Evolutionary conservation across 2,888 invertebrate species (phyloP).

Genomic region (Platypus cylindrus): DNA sequence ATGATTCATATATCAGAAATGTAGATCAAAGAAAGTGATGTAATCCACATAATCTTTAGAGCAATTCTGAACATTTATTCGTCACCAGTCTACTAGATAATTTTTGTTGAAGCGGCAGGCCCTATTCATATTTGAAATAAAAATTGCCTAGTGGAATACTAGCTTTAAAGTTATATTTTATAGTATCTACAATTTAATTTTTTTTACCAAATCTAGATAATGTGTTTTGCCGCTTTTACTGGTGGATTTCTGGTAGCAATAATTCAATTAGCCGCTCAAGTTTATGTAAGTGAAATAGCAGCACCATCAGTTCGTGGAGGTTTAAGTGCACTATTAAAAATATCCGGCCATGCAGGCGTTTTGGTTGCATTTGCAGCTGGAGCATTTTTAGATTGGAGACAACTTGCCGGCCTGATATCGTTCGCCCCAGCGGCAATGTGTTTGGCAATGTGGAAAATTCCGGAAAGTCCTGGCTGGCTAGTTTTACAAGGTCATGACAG

Average conservation of each 20-base stretch:
- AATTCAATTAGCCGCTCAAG: slow-evolving; percentile 37
- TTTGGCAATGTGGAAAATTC: slow-evolving; percentile 63
- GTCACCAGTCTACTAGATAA: no score
- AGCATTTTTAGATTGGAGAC: slow-evolving; percentile 72
- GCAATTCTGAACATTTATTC: no score
- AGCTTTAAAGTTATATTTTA: no score
- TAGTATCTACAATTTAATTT: background rate
- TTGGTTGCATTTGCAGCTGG: slow-evolving; percentile 74
- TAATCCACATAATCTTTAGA: no score
- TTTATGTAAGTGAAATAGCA: slow-evolving; percentile 86
- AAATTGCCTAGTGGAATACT: no score
- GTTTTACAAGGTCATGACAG: slow-evolving; percentile 64
- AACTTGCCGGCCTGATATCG: slow-evolving; percentile 68
- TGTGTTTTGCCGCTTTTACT: slow-evolving; percentile 73
- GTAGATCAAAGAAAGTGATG: no score
- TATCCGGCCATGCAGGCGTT: slow-evolving; percentile 75
- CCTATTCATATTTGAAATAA: no score
- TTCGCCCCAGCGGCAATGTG: slow-evolving; percentile 66
- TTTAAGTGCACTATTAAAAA: slow-evolving; percentile 74
- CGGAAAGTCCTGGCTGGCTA: slow-evolving; percentile 80
- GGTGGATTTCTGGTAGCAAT: slow-evolving; percentile 50
- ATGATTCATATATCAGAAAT: no score
- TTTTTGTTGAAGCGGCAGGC: no score
- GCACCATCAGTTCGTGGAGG: slow-evolving; percentile 77
- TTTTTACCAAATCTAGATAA: slow-evolving; percentile 32